These are phyloP conservation scores for Nymphalis urticae DNA, from an alignment of 2,888 invertebrate genomes.

Conservation along the genomic window DNA sequence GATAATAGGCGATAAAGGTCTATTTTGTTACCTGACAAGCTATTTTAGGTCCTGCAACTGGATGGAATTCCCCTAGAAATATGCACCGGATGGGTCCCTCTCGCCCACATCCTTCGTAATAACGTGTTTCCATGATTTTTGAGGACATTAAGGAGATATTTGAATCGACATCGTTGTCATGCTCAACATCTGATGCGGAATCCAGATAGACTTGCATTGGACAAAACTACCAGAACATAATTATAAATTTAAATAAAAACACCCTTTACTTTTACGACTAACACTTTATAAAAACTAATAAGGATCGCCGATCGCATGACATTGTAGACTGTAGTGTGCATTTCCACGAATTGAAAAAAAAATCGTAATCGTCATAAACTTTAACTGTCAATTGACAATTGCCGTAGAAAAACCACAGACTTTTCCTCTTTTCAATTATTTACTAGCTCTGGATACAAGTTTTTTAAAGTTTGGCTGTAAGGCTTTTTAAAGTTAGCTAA, in stretches of 20 bases:
- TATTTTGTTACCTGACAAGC: slow-evolving; percentile 86
- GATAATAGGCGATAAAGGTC: slow-evolving; percentile 33
- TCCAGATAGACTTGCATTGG: slow-evolving; percentile 35
- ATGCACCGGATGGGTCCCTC: slow-evolving; percentile 91
- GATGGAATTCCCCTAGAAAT: slow-evolving; percentile 89
- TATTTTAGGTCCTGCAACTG: slow-evolving; percentile 91
- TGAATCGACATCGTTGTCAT: slow-evolving; percentile 48
- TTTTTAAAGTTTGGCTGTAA: too few species aligned
- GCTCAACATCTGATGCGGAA: slow-evolving; percentile 37
- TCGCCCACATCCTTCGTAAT: slow-evolving; percentile 84
- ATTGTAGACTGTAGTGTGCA: slow-evolving; percentile 34
- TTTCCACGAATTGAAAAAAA: slow-evolving; percentile 39
- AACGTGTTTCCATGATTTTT: slow-evolving; percentile 74
- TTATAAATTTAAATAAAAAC: slow-evolving; percentile 14
- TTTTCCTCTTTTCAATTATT: too few species aligned
- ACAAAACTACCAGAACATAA: slow-evolving; percentile 29
- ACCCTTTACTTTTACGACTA: slow-evolving; percentile 9
- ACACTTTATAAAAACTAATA: slow-evolving; percentile 15
- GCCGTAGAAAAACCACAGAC: slow-evolving; percentile 5
- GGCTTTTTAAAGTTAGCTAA: too few species aligned
- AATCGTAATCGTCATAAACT: slow-evolving; percentile 15
- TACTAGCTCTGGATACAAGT: too few species aligned
- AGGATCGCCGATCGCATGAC: slow-evolving; percentile 35
- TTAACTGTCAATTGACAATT: slow-evolving; percentile 25
- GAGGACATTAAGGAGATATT: slow-evolving; percentile 52